Base-by-base conservation (phyloP, 2,888 invertebrate genomes). In the Oxyteleia sp. region DNA sequence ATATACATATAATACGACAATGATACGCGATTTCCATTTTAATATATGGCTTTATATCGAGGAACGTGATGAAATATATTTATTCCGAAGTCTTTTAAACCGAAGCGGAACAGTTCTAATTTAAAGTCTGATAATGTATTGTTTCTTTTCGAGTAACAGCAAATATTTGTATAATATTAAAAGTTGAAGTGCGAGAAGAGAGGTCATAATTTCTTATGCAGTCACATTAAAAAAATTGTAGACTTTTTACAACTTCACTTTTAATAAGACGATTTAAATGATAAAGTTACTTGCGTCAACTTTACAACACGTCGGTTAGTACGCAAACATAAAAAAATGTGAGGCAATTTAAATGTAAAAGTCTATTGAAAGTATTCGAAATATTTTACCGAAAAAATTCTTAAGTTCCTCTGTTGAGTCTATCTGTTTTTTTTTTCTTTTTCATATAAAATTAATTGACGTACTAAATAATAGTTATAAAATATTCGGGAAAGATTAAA, bases 21-120 rank as follows among this genome's bases (percentile, higher is more conserved):
- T 63, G 29, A 74, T 74, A 45, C 55, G 18, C 53, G 35, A 64
- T 64, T 75, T 75, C 47, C 64, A 74, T 74, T 64, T 74, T 32
- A 74, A 74, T 64, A 32, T 64, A 43, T 63, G 29, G n/a, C 11
- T 49, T 51, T 53, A 61, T 61, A 72, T 47, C 13, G 18, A 35
- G 8, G 4, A 63, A 47, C 7, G 23, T 64, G 38, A 64, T 64
- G 35, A 38, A 49, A 49, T 49, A 11, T 35, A 38, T 38, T 49
- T 49, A 38, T 51, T 43, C 18, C 53, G 11, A n/a, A 4, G 4
- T 61, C 51, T 18, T 61, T 68, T 32, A 13, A 26, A 55, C 43
- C 45, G 32, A 55, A 68, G 55, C 55, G 55, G 68, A 68, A 32
- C 55, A 32, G 32, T 10, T 55, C 53, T 53, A 16, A 66, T n/a